Evolutionary conservation across 2,797 vertebrate genomes (phyloP), one percentile per base, ranked within the genome.

Genomic region (Chelidonichthys spinosus): DNA sequence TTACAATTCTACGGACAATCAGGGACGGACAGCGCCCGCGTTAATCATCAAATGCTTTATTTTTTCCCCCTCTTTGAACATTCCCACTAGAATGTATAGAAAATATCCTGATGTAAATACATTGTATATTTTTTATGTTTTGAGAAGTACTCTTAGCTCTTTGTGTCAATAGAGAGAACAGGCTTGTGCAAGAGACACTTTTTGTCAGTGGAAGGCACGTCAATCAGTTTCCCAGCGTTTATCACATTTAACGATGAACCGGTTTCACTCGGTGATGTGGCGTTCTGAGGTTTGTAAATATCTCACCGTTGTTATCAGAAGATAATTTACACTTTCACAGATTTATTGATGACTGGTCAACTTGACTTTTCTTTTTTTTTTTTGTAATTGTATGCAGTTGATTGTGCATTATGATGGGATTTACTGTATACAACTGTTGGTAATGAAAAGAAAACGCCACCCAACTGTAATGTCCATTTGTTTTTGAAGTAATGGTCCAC

Each of bases 1-100:
- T 95, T 95, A 94, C 93, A 94, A 85, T 91, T 96, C 93, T 94
- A 92, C 94, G 93, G 96, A 96, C 96, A 96, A 97, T 98, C 96
- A 96, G 96, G 96, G 95, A 96, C 93, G 93, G 88, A 92, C 90
- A 86, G 89, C 95, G 93, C 94, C 94, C 93, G 90, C 91, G 84
- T 95, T 93, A 91, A 92, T 93, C 73, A 81, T 84, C 52, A 37
- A 52, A 79, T 68, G 73, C 54, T 78, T 84, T 83, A 70, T 67
- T 81, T 87, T n/a, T n/a, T 5, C 15, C 11, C 7, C 54, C 93
- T 95, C 92, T 93, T 92, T 90, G 90, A 88, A 95, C 97, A 98
- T 98, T 98, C 96, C 96, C 95, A 93, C 91, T 94, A 92, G 94
- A 94, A 95, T 95, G 94, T 93, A 92, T 92, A 92, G 86, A 93